Base-by-base conservation (phyloP, 1,140 invertebrate species). In the Saxidomus purpurata region DNA sequence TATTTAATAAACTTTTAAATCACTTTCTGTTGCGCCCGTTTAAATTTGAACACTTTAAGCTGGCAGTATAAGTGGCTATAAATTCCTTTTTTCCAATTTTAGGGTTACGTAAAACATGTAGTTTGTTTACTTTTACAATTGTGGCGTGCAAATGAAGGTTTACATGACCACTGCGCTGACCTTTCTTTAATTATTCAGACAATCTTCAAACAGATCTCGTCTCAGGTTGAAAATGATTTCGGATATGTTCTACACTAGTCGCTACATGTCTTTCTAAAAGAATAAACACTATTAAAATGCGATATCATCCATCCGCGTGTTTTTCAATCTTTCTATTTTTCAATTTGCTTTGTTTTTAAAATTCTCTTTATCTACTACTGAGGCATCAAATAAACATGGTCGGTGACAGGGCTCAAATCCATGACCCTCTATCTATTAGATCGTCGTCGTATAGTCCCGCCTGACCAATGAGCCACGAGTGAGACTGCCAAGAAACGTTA, bases 1-100 rank as follows among this genome's bases (percentile, higher is more conserved):
- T 38, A 82, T 82, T 82, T 82, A 59, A 82, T 82, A 34, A 82
- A 63, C 36, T 61, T 82, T 82, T 67, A 82, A 82, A 82, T 82
- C 80, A 63, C 80, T 34, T 36, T 38, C 34, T 22, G 8, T 61
- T 63, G 38, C 59, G 34, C 59, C 1, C 28, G 15, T 61, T 82
- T 34, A 59, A 67, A 63, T 82, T 63, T 52, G 38, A 55, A 61
- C 80, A 82, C 80, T 82, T 59, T 59, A 55, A 67, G 80, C 31
- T 40, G 13, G 4, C 36, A 47, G 17, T n/a, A 19, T 11, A 82
- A 63, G 80, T 67, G 38, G 80, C 80, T 22, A 82, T 82, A 82
- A 82, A 82, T 82, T 80, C 77, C 36, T 43, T 47, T 52, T 80
- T 80, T 80, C 67, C 19, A 71, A 80, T 55, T 47, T 80, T 31